Base-by-base conservation (phyloP, 2,888 invertebrate species). In the Schrankia costaestrigalis region DNA sequence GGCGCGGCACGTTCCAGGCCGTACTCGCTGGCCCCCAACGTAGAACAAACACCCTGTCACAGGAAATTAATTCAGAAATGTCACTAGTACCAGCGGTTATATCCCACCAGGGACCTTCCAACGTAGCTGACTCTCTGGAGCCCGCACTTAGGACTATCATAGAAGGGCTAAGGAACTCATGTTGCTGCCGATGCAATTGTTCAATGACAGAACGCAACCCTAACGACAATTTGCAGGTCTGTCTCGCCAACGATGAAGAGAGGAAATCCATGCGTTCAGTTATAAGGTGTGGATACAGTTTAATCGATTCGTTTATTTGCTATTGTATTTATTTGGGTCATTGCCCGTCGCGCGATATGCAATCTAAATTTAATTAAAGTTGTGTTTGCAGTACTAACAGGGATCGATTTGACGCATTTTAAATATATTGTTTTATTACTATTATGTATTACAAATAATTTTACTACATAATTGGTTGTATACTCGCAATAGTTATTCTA, bases 1-100 rank as follows among this genome's bases (percentile, higher is more conserved):
- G 93, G 93, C 89, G 92, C 24, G 93, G 93, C 34, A 90, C 91
- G 24, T 91, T 91, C 61, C 87, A 86, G 60, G 81, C 87, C 34
- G 88, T 88, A 42, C 58, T 86, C 11, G 81, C 83, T 19, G 78
- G 76, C 13, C 68, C 78, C 33, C 76, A 71, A 43, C 72, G 74
- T n/a, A 76, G 76, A 67, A 79, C 77, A 73, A 71, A 78, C 41
- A 83, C 85, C 22, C 72, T 76, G 35, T 78, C 81, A 22, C 78
- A 71, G 61, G 80, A 78, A 40, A 77, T 78, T 38, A 65, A 57
- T 43, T 53, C 67, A 13, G 74, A 72, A 26, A 38, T 56, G 47
- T 47, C 67, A 24, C 47, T 59, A 24, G 46, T 59, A 19, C 67
- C 72, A 32, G 55, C 53, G n/a, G n/a, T 31, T 29, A 33, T 40